Percentiles rank a stretch among this genome's conserved stretches.
phyloP scores from a whole-genome alignment of 2,113 vertebrate species.

The Bubo blakistoni region DNA sequence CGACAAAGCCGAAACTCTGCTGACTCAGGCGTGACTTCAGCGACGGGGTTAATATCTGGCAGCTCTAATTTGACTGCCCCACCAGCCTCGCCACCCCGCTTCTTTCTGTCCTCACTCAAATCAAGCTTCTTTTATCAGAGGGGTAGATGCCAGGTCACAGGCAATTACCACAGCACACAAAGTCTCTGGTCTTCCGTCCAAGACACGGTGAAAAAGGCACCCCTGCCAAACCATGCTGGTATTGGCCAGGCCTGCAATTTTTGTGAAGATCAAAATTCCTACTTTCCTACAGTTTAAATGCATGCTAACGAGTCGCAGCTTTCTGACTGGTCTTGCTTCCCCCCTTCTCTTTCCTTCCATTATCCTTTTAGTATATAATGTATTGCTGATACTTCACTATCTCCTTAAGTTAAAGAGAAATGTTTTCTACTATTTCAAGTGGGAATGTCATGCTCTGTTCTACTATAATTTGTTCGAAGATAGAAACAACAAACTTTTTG shows the following conservation, averaged over 20 bases:
- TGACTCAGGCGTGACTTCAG: slow-evolving; percentile 60
- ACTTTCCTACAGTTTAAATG: neutral
- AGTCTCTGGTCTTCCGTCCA: neutral
- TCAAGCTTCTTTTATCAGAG: neutral
- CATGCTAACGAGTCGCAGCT: neutral
- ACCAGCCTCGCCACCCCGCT: neutral
- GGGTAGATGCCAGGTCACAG: neutral
- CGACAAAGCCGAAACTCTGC: slow-evolving; percentile 64
- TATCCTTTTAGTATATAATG: neutral
- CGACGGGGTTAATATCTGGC: neutral
- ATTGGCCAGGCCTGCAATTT: neutral
- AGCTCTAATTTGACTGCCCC: neutral
- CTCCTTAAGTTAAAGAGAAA: neutral
- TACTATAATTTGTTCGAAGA: neutral
- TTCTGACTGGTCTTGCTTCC: neutral
- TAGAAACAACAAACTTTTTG: neutral
- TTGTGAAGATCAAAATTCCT: neutral
- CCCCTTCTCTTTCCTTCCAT: neutral
- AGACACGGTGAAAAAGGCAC: neutral
- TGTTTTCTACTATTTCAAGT: neutral
- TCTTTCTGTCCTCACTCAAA: neutral
- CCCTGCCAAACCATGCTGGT: neutral
- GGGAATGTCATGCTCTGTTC: neutral
- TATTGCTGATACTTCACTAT: neutral
- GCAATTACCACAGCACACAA: neutral